These are phyloP conservation scores for Troglohyphantes excavatus DNA, from an alignment of 2,888 invertebrate species.

Conservation along the genomic window DNA sequence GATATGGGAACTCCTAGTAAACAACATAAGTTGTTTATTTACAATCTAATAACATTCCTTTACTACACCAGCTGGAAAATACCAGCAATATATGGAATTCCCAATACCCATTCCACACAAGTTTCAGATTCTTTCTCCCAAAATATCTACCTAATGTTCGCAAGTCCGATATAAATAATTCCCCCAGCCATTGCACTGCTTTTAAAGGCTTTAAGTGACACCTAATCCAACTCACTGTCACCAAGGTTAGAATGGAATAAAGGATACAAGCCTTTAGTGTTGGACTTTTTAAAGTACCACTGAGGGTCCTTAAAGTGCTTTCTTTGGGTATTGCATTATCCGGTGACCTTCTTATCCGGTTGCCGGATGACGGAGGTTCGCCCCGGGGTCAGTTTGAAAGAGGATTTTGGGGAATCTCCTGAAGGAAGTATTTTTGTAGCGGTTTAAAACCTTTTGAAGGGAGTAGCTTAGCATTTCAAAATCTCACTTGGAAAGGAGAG, in stretches of 20 bases:
- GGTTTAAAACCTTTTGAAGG: conserved; percentile 67
- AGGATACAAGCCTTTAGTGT: conserved; percentile 27
- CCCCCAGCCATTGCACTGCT: not conserved
- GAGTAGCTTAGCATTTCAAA: conserved; percentile 68
- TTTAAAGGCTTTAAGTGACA: conserved; percentile 23
- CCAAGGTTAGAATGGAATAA: conserved; percentile 21
- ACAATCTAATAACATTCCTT: not conserved
- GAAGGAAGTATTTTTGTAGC: conserved; percentile 59
- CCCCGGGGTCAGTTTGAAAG: conserved; percentile 29
- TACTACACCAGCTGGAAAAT: not conserved
- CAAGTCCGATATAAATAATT: conserved; percentile 3
- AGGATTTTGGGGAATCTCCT: conserved; percentile 36
- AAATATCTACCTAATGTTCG: not conserved
- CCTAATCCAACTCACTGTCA: conserved; percentile 41
- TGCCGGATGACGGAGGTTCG: not conserved
- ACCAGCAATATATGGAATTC: not conserved
- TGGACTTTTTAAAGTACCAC: conserved; percentile 10
- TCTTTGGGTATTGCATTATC: conserved; percentile 43
- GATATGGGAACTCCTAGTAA: not conserved
- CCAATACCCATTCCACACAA: not conserved
- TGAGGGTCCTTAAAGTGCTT: conserved; percentile 46
- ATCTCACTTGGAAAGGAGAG: conserved; percentile 19
- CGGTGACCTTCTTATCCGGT: conserved; percentile 48
- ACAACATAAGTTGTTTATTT: not conserved
- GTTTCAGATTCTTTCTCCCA: not conserved